Evolutionary conservation across 2,113 vertebrate species (phyloP).

Genomic region (Neodon shergylaensis): DNA sequence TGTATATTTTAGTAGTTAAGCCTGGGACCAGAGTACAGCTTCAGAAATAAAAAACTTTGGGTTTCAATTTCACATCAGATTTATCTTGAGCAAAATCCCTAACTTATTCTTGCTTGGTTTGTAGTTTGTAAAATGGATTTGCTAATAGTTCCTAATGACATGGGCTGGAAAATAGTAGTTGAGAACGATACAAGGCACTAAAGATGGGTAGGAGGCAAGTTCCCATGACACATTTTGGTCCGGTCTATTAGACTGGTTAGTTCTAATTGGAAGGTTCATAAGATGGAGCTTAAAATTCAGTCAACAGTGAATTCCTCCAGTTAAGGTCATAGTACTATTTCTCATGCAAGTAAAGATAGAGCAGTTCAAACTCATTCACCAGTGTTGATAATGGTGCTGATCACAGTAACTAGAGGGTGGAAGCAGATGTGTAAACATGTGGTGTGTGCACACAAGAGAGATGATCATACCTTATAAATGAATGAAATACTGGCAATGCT

Average conservation of each 20-base stretch:
- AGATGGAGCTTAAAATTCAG: not conserved
- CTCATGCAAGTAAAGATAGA: not conserved
- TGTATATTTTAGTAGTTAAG: not conserved
- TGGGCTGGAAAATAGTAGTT: not conserved
- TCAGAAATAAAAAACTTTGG: not conserved
- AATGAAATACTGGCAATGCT: not conserved
- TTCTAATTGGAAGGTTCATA: not conserved
- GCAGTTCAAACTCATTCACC: not conserved
- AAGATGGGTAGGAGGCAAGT: not conserved
- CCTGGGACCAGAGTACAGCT: not conserved
- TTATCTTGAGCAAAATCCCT: not conserved
- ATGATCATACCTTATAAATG: not conserved
- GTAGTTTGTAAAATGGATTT: not conserved
- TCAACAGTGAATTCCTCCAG: not conserved
- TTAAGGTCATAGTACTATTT: not conserved
- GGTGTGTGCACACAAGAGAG: not conserved
- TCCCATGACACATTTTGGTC: not conserved
- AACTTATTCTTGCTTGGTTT: not conserved
- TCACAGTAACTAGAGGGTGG: not conserved
- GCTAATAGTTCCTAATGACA: not conserved
- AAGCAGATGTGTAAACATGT: not conserved
- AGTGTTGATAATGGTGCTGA: rapidly evolving
- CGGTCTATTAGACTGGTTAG: not conserved
- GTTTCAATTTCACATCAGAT: not conserved
- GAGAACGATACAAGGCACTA: not conserved